phyloP scores from a whole-genome alignment of 1,140 invertebrate genomes.

The Lasaia peninsularis region DNA sequence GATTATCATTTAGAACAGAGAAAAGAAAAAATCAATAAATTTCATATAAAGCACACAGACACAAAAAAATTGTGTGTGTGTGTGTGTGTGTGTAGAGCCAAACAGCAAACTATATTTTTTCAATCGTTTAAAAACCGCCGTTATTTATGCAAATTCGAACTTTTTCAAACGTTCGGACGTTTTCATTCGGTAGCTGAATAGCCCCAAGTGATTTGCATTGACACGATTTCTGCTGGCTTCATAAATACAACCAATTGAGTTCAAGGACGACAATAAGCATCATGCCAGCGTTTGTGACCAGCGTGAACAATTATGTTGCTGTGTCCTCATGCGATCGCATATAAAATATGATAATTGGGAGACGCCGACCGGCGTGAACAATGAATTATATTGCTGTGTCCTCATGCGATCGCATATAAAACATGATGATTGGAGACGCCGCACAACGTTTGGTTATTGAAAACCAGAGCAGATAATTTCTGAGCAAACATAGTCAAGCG shows the following conservation, averaged over 20 bases:
- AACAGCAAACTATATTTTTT: too few relatives aligned
- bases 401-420: constrained; percentile 68
- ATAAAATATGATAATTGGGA: constrained; percentile 72
- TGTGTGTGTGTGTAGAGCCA: too few relatives aligned
- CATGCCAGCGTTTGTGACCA: constrained; percentile 63
- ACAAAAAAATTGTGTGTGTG: too few relatives aligned
- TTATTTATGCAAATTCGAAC: constrained; percentile 9
- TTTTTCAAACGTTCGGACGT: constrained; percentile 23
- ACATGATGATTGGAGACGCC: constrained; percentile 65
- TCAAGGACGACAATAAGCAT: constrained; percentile 69
- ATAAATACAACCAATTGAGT: constrained; percentile 71
- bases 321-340: constrained; percentile 66
- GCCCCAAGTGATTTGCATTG: constrained; percentile 60
- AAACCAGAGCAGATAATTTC: neutral
- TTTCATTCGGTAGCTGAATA: constrained; percentile 36
- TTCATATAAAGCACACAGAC: too few relatives aligned
- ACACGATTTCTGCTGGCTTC: constrained; percentile 66
- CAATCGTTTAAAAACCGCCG: too few relatives aligned
- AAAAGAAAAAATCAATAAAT: too few relatives aligned
- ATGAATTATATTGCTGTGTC: constrained; percentile 61
- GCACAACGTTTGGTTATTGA: constrained; percentile 37
- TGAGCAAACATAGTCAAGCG: too few relatives aligned
- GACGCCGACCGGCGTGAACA: constrained; percentile 55
- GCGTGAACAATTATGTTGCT: constrained; percentile 57
- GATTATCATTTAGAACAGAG: too few relatives aligned